Evolutionary conservation across 2,888 invertebrate species (phyloP).

Genomic region (Sinotaia quadrata): DNA sequence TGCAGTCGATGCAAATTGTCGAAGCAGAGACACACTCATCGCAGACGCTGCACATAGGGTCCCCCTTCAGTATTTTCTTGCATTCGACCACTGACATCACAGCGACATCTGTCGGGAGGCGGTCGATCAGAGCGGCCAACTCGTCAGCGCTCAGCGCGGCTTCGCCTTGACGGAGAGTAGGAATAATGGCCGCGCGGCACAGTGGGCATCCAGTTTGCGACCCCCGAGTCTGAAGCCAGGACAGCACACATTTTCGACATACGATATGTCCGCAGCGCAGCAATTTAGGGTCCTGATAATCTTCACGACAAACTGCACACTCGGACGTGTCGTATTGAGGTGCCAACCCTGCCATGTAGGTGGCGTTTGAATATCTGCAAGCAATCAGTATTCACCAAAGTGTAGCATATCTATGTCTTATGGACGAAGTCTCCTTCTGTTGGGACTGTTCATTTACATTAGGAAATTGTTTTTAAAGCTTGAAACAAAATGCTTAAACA

Average conservation of each 20-base stretch:
- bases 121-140: background rate
- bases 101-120: background rate
- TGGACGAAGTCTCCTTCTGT: too few species aligned
- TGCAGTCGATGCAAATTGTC: background rate
- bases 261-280: background rate
- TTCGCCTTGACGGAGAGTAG: background rate
- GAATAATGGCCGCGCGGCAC: background rate
- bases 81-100: background rate
- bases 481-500: too few species aligned
- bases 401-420: too few species aligned
- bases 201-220: background rate
- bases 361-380: too few species aligned
- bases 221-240: background rate
- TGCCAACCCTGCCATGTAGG: too few species aligned
- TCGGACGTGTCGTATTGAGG: too few species aligned
- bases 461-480: too few species aligned
- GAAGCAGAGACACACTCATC: background rate
- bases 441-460: too few species aligned
- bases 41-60: background rate
- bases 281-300: background rate
- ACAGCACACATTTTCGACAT: conserved; percentile 3
- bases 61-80: background rate
- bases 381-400: too few species aligned
- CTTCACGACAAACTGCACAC: conserved; percentile 5
- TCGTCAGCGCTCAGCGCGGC: too few species aligned